Evolutionary conservation across 2,113 vertebrate genomes (phyloP).

Genomic region (Meriones unguiculatus): DNA sequence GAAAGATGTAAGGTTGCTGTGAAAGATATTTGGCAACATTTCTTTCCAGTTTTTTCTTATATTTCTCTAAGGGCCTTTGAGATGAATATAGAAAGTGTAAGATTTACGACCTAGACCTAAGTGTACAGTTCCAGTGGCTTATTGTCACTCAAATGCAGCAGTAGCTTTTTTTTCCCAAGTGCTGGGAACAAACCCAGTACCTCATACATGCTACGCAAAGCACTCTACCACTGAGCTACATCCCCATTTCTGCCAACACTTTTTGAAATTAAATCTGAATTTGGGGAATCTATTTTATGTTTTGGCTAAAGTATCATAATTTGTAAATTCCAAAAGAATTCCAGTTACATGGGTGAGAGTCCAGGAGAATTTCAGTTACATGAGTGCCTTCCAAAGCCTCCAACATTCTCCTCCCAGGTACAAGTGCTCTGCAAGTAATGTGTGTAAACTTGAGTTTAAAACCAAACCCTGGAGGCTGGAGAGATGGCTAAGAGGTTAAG

Average conservation of each 20-base stretch:
- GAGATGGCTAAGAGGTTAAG: neutral
- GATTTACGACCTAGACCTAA: neutral
- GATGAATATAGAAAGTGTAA: neutral
- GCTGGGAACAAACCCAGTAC: neutral
- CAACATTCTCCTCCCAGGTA: neutral
- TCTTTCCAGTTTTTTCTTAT: neutral
- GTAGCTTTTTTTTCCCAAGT: neutral
- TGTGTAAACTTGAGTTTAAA: neutral
- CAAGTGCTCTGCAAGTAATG: neutral
- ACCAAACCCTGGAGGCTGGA: neutral
- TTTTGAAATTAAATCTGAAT: neutral
- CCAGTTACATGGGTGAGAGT: accelerated
- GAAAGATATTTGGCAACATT: neutral
- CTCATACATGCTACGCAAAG: neutral
- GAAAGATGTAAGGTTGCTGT: neutral
- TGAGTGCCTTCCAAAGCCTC: accelerated
- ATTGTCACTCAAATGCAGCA: neutral
- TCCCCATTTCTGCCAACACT: accelerated
- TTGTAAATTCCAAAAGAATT: neutral
- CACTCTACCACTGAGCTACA: neutral
- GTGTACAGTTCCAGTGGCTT: neutral
- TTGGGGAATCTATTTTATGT: neutral
- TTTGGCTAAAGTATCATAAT: neutral
- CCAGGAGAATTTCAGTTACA: neutral
- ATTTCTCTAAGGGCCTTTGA: neutral